Evolutionary conservation across 2,797 vertebrate species (phyloP).

Genomic region (Myotis daubentonii): DNA sequence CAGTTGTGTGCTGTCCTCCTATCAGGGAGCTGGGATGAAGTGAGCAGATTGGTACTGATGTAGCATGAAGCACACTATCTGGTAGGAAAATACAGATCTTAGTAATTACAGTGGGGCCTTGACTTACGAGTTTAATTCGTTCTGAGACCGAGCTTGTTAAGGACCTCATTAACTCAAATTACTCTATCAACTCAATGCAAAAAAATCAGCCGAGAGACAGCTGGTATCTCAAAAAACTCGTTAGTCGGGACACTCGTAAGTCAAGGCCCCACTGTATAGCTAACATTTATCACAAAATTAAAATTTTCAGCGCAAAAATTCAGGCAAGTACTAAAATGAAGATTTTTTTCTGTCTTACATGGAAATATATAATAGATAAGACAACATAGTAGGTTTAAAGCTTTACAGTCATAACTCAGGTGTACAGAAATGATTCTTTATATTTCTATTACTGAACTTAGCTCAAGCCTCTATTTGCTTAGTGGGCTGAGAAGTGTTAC

Average conservation of each 20-base stretch:
- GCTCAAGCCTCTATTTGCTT: background rate
- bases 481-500: background rate
- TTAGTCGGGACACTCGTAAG: too few relatives aligned
- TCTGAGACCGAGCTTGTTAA: too few relatives aligned
- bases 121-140: too few relatives aligned
- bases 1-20: background rate
- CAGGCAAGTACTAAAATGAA: slow-evolving; percentile 1
- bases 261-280: background rate
- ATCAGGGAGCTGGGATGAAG: background rate
- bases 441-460: background rate
- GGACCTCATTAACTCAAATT: too few relatives aligned
- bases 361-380: background rate
- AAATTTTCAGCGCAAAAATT: background rate
- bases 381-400: background rate
- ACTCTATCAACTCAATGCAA: too few relatives aligned
- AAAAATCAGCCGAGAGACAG: too few relatives aligned
- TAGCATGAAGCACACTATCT: background rate
- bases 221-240: too few relatives aligned
- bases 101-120: background rate
- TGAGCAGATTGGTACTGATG: background rate
- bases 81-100: slow-evolving; percentile 14
- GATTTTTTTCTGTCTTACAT: background rate
- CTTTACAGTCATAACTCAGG: background rate
- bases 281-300: slow-evolving; percentile 35
- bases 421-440: background rate